Evolutionary conservation across 2,113 vertebrate genomes (phyloP).

Genomic region (Octodon degus): DNA sequence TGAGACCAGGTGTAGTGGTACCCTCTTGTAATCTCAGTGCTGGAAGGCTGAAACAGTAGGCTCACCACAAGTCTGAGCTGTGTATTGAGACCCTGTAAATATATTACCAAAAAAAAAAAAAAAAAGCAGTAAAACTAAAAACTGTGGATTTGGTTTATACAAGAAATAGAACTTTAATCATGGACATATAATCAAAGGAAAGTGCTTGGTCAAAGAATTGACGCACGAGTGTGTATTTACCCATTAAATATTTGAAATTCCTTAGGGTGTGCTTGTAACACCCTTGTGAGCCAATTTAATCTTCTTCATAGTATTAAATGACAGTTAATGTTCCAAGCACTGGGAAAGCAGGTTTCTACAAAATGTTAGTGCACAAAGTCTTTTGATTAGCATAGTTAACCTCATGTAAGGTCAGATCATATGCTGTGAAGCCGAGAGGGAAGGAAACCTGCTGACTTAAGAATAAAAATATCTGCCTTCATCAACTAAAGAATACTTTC

Average conservation of each 20-base stretch:
- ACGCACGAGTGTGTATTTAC: not conserved
- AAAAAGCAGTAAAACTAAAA: not conserved
- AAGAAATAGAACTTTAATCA: not conserved
- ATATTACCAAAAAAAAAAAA: too few species aligned
- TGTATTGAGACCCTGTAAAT: too few species aligned
- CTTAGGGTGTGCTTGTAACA: not conserved
- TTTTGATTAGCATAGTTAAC: not conserved
- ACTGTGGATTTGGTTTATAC: not conserved
- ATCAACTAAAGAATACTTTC: not conserved
- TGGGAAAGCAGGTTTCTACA: not conserved
- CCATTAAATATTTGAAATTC: constrained; percentile 9
- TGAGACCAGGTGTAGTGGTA: too few species aligned
- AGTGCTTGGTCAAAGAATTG: not conserved
- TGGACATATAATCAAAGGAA: not conserved
- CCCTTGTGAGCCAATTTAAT: not conserved
- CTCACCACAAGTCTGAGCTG: too few species aligned
- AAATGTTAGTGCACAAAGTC: not conserved
- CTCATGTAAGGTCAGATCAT: not conserved
- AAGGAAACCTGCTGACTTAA: not conserved
- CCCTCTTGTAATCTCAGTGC: too few species aligned
- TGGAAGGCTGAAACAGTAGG: too few species aligned
- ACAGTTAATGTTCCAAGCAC: not conserved
- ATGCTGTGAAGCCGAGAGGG: not conserved
- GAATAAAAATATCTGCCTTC: not conserved
- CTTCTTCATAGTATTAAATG: not conserved